A percentile compares a stretch with the other conserved stretches of the same genome.
Conservation (phyloP, 1,140 invertebrate species). For the Halesus radiatus region DNA sequence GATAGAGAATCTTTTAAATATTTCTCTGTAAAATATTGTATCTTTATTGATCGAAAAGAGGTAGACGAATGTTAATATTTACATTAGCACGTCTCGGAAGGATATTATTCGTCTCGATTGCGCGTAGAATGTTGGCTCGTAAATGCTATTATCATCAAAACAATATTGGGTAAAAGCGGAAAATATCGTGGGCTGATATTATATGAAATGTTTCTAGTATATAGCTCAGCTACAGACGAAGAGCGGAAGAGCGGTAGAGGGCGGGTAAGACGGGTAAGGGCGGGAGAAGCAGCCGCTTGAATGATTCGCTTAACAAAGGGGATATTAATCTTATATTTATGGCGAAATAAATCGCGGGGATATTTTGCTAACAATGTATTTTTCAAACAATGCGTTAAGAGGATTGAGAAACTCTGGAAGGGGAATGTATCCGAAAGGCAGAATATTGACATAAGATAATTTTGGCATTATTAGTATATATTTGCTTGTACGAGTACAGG, state of each 20-base stretch:
- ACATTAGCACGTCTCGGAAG: no score
- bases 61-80: no score
- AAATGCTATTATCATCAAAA: neutral
- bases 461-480: slow-evolving; percentile 16
- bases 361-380: slow-evolving; percentile 48
- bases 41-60: no score
- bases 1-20: no score
- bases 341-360: slow-evolving; percentile 49
- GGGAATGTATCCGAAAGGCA: slow-evolving; percentile 19
- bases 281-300: slow-evolving; percentile 34
- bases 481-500: neutral
- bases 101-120: no score
- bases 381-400: slow-evolving; percentile 41
- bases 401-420: slow-evolving; percentile 17
- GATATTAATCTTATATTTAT: slow-evolving; percentile 55
- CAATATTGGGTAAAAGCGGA: neutral
- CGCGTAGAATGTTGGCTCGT: neutral
- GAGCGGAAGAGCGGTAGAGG: no score
- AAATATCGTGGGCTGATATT: slow-evolving; percentile 8
- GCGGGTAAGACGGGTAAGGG: neutral
- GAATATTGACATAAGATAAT: slow-evolving; percentile 6
- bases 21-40: no score
- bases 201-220: neutral
- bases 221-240: neutral
- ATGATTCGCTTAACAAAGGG: slow-evolving; percentile 49